Base-by-base conservation (phyloP, 1,140 invertebrate genomes). In the Drosophila suzukii region DNA sequence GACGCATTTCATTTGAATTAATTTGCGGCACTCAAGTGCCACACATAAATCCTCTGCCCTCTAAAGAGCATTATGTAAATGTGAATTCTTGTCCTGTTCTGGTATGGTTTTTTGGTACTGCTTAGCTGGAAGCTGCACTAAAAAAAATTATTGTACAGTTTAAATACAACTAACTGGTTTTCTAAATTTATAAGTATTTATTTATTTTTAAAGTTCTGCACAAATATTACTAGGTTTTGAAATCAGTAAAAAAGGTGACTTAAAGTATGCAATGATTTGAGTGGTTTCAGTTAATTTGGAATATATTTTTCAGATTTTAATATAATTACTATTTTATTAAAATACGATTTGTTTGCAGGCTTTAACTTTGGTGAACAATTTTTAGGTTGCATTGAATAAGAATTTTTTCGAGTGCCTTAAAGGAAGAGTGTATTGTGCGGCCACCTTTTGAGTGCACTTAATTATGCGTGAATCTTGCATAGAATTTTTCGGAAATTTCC, bases 1-100 rank as follows among this genome's bases (percentile, higher is more conserved):
- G 55, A 43, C 79, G 79, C 72, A 82, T 88, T 88, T 90, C 70
- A 78, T 90, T 84, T 91, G 84, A 91, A 91, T 91, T 89, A 89
- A 91, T 91, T 90, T 84, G 75, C 49, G 78, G 67, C 81, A 67
- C 81, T 91, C 76, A 83, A 91, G 81, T 85, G 84, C 75, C 90
- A 84, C 76, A 83, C 77, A 89, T 89, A 89, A 89, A 90, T 89
- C 80, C 76, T 81, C 60, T 20, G 44, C 27, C 32, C 50, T 43
- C 41, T 53, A 50, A 41, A 72, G 41, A 51, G 75, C 51, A 73
- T 78, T 78, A 78, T 78, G 76, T 78, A 73, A 78, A 78, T 88
- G 79, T 83, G 75, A 59, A 46, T 51, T 66, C 15, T 41, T 41
- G 60, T 55, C 55, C 54, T 75, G 75, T 78, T n/a, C 43, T 60